Base-by-base conservation (phyloP, 2,113 vertebrate species). In the Lophochroa leadbeateri region DNA sequence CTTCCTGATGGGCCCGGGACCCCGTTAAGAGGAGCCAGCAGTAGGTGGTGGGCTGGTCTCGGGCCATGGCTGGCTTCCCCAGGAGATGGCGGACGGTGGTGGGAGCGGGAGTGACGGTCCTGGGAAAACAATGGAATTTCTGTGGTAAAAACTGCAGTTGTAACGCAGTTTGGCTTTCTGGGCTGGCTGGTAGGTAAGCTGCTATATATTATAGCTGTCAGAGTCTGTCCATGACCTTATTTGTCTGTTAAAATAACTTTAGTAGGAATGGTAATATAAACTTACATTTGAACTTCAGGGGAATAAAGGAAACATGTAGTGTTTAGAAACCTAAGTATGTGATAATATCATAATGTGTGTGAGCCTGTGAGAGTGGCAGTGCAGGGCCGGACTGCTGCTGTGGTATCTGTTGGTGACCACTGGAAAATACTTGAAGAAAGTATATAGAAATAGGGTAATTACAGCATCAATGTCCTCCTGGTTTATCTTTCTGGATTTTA, bases 51-150 rank as follows among this genome's bases (percentile, higher is more conserved):
- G 2, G 5, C 9, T 14, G 21, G 2, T 4, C 3, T 0, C 0
- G 5, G 35, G 28, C 8, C 0, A 0, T n/a, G 35, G 57, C 19
- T 2, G 0, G n/a, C 4, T 1, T 2, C 20, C 28, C 29, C 2
- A 1, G 14, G 8, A 7, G 3, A 2, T 18, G 72, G 15, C 9
- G 1, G 3, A 0, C 2, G 17, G 0, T 6, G 39, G n/a, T 24
- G 9, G 69, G 80, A 74, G 41, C 7, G 11, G 60, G 41, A 64
- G 37, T 33, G 10, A 33, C 1, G 13, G 7, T n/a, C 52, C 29
- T 0, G 0, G 31, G 25, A 8, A 3, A 35, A 9, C 25, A 14
- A 53, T 4, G 44, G 8, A 3, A 2, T 21, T 33, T 8, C 4
- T 6, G 43, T 2, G 16, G 11, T 58, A 35, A 35, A 24, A 58